Evolutionary conservation across 2,797 vertebrate genomes (phyloP).

Genomic region (Typhlichthys eigenmanni): DNA sequence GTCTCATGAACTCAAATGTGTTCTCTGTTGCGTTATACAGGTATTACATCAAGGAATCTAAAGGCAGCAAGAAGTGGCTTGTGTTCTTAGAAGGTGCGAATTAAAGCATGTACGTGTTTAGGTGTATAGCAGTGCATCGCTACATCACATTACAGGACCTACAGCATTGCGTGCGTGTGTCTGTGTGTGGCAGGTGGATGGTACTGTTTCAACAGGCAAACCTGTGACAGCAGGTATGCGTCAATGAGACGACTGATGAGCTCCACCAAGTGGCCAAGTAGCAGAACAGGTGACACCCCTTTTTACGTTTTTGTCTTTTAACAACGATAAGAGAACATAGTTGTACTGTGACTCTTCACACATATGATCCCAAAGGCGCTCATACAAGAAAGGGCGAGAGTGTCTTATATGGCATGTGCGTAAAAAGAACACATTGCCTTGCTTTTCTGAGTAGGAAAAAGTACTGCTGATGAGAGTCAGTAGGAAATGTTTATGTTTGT

Average conservation of each 20-base stretch:
- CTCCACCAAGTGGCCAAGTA: constrained; percentile 87
- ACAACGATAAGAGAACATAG: no score
- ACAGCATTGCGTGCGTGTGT: constrained; percentile 15
- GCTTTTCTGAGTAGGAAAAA: constrained; percentile 10
- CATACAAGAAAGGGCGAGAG: no score
- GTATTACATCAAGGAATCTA: constrained; percentile 93
- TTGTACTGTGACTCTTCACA: no score
- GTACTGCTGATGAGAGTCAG: constrained; percentile 34
- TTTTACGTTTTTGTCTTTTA: no score
- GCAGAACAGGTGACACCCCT: constrained; percentile 81
- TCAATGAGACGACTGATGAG: constrained; percentile 91
- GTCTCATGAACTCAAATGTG: constrained; percentile 5
- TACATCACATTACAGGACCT: not conserved
- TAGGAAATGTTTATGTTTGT: constrained; percentile 53
- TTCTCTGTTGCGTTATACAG: constrained; percentile 61
- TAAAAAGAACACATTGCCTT: constrained; percentile 9
- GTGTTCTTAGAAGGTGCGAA: constrained; percentile 90
- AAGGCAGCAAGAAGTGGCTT: constrained; percentile 91
- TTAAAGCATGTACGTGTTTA: not conserved
- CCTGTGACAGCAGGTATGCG: constrained; percentile 87
- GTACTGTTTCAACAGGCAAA: constrained; percentile 93
- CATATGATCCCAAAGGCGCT: no score
- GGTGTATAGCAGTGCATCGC: not conserved
- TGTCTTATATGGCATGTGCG: constrained; percentile 39
- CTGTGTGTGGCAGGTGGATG: constrained; percentile 82